A percentile compares a stretch with the other conserved stretches of the same genome.
phyloP scores from a whole-genome alignment of 2,888 invertebrate genomes.

The Aspidapion aeneum region DNA sequence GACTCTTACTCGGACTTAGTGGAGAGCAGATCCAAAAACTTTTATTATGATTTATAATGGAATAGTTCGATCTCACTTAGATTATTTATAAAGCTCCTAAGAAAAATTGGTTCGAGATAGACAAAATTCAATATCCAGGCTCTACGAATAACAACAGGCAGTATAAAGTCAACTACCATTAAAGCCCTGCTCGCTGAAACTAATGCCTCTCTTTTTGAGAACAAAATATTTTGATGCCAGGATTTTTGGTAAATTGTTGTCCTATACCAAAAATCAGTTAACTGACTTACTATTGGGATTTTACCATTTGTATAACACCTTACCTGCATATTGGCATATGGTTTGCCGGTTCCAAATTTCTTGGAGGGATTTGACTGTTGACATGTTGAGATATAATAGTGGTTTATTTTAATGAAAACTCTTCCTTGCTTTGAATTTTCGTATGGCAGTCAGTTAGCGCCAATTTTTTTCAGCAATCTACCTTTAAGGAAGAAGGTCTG shows the following conservation, averaged over 20 bases:
- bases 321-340: not conserved
- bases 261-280: not conserved
- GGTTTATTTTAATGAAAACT: not conserved
- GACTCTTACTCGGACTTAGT: conserved; percentile 13
- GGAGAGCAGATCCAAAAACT: conserved; percentile 18
- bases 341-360: not conserved
- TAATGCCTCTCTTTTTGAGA: conserved; percentile 2
- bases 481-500: too few relatives aligned
- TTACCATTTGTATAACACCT: not conserved
- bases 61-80: conserved; percentile 17
- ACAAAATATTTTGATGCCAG: conserved; percentile 9
- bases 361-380: not conserved
- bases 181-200: conserved; percentile 15
- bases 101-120: not conserved
- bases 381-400: not conserved
- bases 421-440: not conserved
- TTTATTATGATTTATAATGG: conserved; percentile 12
- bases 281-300: not conserved
- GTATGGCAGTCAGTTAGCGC: too few relatives aligned
- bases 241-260: conserved; percentile 7
- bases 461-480: too few relatives aligned
- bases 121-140: conserved; percentile 4
- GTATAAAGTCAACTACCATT: conserved; percentile 12
- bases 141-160: conserved; percentile 9
- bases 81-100: conserved; percentile 6